Evolutionary conservation across 2,113 vertebrate genomes (phyloP).

Genomic region (Carassius carassius): DNA sequence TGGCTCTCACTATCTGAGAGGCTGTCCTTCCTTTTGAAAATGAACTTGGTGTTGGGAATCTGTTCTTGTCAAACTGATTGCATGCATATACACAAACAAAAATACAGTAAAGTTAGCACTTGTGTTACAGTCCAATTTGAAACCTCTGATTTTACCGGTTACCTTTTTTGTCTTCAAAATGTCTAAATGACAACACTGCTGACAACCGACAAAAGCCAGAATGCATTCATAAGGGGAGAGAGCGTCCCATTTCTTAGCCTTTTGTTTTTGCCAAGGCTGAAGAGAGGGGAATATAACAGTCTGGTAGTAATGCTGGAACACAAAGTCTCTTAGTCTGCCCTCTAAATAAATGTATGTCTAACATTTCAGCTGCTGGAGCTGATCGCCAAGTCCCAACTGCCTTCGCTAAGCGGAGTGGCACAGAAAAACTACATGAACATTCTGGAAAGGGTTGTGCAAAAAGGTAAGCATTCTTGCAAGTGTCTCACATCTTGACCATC

Average conservation of each 20-base stretch:
- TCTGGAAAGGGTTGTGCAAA: constrained; percentile 96
- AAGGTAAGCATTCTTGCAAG: constrained; percentile 80
- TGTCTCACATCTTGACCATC: neutral
- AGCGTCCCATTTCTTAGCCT: constrained; percentile 27
- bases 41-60: constrained; percentile 8
- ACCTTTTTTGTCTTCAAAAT: neutral
- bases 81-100: neutral
- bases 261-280: constrained; percentile 46
- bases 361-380: constrained; percentile 91
- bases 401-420: constrained; percentile 96
- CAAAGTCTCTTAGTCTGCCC: constrained; percentile 61
- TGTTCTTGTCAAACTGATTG: neutral
- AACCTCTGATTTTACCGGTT: neutral
- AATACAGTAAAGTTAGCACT: neutral
- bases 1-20: neutral
- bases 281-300: constrained; percentile 59
- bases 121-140: neutral
- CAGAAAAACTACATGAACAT: constrained; percentile 99
- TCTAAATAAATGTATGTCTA: constrained; percentile 66
- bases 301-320: constrained; percentile 57
- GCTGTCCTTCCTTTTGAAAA: constrained; percentile 11
- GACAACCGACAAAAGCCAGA: constrained; percentile 10
- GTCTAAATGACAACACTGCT: constrained; percentile 1
- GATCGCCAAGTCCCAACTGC: constrained; percentile 98
- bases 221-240: neutral